Conservation (phyloP, 2,888 invertebrate genomes). For the Augiades crinisus region DNA sequence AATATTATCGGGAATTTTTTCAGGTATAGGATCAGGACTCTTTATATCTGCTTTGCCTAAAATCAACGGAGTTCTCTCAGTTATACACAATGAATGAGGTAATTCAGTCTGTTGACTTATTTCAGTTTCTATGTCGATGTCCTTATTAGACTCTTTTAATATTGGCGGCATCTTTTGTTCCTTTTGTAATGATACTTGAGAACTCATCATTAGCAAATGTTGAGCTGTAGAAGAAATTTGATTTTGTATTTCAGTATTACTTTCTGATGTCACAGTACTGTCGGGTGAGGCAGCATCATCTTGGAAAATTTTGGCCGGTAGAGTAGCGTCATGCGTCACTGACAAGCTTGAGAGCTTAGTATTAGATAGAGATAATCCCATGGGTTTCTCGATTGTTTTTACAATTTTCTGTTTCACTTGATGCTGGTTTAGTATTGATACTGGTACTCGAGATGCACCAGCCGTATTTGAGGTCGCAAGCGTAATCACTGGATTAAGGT, state of each 20-base stretch:
- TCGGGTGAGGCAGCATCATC: slow-evolving; percentile 85
- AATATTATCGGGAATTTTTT: slow-evolving; percentile 76
- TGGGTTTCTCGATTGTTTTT: slow-evolving; percentile 74
- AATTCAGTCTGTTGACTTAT: slow-evolving; percentile 76
- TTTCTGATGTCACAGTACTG: slow-evolving; percentile 59
- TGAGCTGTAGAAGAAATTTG: slow-evolving; percentile 41
- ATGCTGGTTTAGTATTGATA: slow-evolving; percentile 70
- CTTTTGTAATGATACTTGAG: slow-evolving; percentile 44
- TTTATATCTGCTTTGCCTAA: slow-evolving; percentile 74
- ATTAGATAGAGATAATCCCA: slow-evolving; percentile 74
- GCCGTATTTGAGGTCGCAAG: slow-evolving; percentile 57
- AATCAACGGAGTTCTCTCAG: slow-evolving; percentile 65
- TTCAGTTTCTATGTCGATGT: slow-evolving; percentile 74
- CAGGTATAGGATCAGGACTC: slow-evolving; percentile 74
- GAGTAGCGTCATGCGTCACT: slow-evolving; percentile 79
- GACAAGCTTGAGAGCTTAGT: slow-evolving; percentile 80
- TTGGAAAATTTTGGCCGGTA: slow-evolving; percentile 85
- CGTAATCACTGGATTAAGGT: slow-evolving; percentile 63
- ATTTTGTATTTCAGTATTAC: slow-evolving; percentile 44
- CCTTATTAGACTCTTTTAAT: slow-evolving; percentile 54
- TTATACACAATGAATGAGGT: slow-evolving; percentile 63
- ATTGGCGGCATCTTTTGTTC: slow-evolving; percentile 47
- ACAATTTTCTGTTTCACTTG: slow-evolving; percentile 77
- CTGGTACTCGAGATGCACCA: slow-evolving; percentile 60
- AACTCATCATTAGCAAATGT: slow-evolving; percentile 43